Base-by-base conservation (phyloP, 2,888 invertebrate species). In the Chymomyza caudatula region DNA sequence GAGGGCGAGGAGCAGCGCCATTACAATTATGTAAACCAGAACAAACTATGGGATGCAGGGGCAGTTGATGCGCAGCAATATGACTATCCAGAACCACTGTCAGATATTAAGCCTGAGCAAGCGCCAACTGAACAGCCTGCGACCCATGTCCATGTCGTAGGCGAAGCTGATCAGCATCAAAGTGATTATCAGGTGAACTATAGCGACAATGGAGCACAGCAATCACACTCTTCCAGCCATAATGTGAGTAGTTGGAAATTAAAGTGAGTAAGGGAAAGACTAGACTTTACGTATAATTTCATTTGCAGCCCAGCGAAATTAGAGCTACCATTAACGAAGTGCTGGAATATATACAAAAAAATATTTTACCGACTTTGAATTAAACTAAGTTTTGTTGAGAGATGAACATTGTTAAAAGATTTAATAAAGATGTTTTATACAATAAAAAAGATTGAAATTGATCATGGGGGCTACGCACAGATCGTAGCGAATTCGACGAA, bases 1-100 rank as follows among this genome's bases (percentile, higher is more conserved):
- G 82, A 86, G 15, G 86, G 77, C 8, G 78, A 77, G 57, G 84
- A 83, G 5, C 65, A 74, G 5, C 77, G 72, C 1, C 74, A 79
- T 5, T 89, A 87, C 43, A 85, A 84, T 62, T 90, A 88, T 77
- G 92, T 93, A 74, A 91, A 92, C 23, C 92, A 91, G 52, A 91
- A 93, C 71, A 92, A 92, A 42, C 92, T 92, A 73, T 69, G 70
- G 29, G 92, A 73, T 0, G 66, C 61, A 3, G 53, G 64, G 3
- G 20, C 51, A 0, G 23, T 2, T 2, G 51, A 43, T 22, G 22
- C 17, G n/a, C 92, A 54, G 54, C 15, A 37, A n/a, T 65, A 58
- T 55, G 53, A 44, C 0, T 53, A 60, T 47, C n/a, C n/a, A n/a
- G 49, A 19, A 2, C n/a, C 13, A 17, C 51, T 25, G 29, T 11